phyloP scores from a whole-genome alignment of 2,888 invertebrate genomes.

The Physocephala rufipes region DNA sequence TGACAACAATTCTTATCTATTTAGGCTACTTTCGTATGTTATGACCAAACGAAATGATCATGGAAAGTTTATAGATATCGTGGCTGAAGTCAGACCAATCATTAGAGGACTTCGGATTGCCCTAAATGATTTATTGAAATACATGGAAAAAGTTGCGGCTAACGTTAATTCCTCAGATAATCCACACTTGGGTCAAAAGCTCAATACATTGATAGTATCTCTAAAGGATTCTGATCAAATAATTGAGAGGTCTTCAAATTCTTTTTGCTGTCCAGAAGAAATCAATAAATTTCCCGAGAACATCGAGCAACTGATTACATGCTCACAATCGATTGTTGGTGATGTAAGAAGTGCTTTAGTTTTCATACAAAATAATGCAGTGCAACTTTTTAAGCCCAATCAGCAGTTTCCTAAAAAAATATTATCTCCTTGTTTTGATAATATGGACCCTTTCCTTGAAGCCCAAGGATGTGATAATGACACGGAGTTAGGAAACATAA shows the following conservation, averaged over 20 bases:
- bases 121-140: conserved; percentile 86
- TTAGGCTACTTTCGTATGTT: conserved; percentile 75
- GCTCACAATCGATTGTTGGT: conserved; percentile 85
- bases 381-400: conserved; percentile 76
- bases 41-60: conserved; percentile 83
- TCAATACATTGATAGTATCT: conserved; percentile 82
- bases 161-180: conserved; percentile 86
- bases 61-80: conserved; percentile 79
- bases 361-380: conserved; percentile 88
- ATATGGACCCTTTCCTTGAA: conserved; percentile 70
- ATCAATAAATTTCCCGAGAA: conserved; percentile 74
- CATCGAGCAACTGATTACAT: conserved; percentile 87
- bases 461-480: conserved; percentile 76
- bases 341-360: conserved; percentile 90
- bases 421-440: conserved; percentile 39
- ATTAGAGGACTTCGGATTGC: conserved; percentile 81
- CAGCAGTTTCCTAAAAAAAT: conserved; percentile 51
- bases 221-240: conserved; percentile 82
- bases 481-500: conserved; percentile 76
- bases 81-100: conserved; percentile 85
- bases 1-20: not conserved
- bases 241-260: conserved; percentile 79
- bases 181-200: conserved; percentile 78
- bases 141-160: conserved; percentile 87
- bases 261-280: conserved; percentile 68